A percentile compares a stretch with the other conserved stretches of the same genome.
Evolutionary conservation across 2,797 vertebrate species (phyloP).

Genomic region (Cossypha niveicapilla): DNA sequence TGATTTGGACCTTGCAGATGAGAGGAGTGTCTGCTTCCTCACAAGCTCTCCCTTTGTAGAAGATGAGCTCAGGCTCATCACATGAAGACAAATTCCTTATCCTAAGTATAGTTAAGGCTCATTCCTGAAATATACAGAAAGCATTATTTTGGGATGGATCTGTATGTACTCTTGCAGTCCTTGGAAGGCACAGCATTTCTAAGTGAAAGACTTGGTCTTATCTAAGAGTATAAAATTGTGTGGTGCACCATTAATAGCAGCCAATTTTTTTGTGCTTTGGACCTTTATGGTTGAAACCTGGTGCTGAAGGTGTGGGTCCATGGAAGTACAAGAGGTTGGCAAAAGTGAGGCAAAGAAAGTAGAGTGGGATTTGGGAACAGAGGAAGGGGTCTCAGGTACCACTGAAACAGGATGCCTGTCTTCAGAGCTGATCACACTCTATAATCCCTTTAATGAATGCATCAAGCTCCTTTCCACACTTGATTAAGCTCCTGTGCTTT

Average conservation of each 20-base stretch:
- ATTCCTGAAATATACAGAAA: constrained; percentile 67
- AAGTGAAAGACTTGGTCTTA: neutral
- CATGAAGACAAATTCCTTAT: constrained; percentile 40
- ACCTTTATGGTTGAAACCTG: neutral
- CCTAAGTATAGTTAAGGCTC: constrained; percentile 68
- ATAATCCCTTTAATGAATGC: neutral
- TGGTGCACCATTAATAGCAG: neutral
- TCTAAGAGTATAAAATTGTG: neutral
- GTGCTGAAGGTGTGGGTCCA: neutral
- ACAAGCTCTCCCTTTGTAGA: constrained; percentile 31
- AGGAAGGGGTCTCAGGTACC: neutral
- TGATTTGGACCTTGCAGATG: constrained; percentile 38
- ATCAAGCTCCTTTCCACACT: neutral
- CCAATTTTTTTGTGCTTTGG: neutral
- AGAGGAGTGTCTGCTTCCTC: constrained; percentile 21
- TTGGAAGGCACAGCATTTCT: neutral
- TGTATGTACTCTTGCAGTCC: constrained; percentile 10
- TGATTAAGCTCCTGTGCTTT: neutral
- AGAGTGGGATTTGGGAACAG: neutral
- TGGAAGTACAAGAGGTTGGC: fast-evolving
- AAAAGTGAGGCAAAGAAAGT: neutral
- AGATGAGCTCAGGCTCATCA: constrained; percentile 57
- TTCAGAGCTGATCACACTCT: fast-evolving
- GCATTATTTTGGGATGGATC: constrained; percentile 70
- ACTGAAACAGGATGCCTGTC: neutral